Evolutionary conservation across 1,140 invertebrate species (phyloP), one percentile per base, ranked within the genome.

Genomic region (Euura lappo): DNA sequence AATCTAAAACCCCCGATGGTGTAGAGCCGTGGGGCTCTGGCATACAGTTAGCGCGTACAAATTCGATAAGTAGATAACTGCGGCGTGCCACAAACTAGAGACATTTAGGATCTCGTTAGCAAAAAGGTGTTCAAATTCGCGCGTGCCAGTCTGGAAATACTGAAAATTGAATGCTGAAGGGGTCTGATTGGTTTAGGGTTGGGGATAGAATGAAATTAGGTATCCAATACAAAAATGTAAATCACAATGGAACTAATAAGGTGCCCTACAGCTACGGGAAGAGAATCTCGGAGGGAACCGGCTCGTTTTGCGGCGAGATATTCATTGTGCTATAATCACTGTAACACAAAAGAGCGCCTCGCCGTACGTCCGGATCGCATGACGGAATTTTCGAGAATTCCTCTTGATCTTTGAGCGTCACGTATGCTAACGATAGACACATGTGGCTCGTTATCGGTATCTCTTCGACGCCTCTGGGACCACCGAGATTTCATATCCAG

Each of bases 211-310:
- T 8, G 51, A 60, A 60, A 60, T 10, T 51, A 51, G 6, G 11
- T 51, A 11, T 51, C 47, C 11, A 51, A 60, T 60, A 60, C 2
- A 60, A 3, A 5, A 2, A 4, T 60, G 4, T 3, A 47, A 47
- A 44, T 44, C 42, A 70, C 69, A 70, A 70, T 70, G 42, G 69
- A 42, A 7, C 44, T 47, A 70, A 70, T 70, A 70, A 70, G 45
- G 42, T 45, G 69, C 69, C 69, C 28, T 28, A 28, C 28, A 28
- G 28, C 28, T 70, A 70, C 69, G 45, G 69, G 69, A 60, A 60
- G 51, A 60, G 51, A 60, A 60, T n/a, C 13, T n/a, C 28, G 28
- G 28, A 28, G 28, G 28, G 28, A n/a, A 11, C 7, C 69, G 6
- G 11, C 44, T 44, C 44, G 13, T 28, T 68, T 10, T 10, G 45